Conservation (phyloP, 2,888 invertebrate species). For the Xestia ashworthii region DNA sequence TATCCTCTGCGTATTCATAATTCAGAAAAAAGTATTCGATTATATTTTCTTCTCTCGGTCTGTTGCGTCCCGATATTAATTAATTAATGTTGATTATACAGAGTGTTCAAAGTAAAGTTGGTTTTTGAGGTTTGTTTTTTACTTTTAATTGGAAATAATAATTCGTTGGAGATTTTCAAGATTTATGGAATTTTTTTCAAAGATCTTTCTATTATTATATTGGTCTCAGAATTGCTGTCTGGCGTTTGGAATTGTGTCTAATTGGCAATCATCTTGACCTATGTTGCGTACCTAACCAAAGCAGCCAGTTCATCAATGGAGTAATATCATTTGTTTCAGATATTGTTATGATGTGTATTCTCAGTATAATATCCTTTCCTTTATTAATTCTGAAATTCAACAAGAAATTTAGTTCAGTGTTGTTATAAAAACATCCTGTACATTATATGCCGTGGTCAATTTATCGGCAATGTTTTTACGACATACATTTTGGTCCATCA, state of each 20-base stretch:
- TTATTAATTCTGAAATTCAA: neutral
- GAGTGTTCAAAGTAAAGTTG: conserved; percentile 26
- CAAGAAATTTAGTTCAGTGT: neutral
- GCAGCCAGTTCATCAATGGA: neutral
- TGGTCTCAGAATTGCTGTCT: conserved; percentile 6
- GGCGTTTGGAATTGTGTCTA: neutral
- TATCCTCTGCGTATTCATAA: conserved; percentile 47
- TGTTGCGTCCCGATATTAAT: conserved; percentile 46
- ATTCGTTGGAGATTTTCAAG: conserved; percentile 2
- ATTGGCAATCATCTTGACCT: neutral
- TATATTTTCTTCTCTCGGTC: conserved; percentile 12
- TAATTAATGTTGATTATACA: conserved; percentile 55
- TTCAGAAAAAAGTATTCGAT: conserved; percentile 52
- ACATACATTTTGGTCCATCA: neutral
- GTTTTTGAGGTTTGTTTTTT: conserved; percentile 20
- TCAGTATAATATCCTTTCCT: neutral
- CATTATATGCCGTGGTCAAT: neutral
- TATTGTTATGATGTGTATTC: neutral
- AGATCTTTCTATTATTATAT: neutral
- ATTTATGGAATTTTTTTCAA: neutral
- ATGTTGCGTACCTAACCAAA: neutral
- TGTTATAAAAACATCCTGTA: neutral
- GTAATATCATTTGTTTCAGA: neutral
- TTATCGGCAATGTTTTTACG: neutral
- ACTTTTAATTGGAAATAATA: conserved; percentile 44